Evolutionary conservation across 2,797 vertebrate species (phyloP), one percentile per base, ranked within the genome.

Genomic region (Selene dorsalis): DNA sequence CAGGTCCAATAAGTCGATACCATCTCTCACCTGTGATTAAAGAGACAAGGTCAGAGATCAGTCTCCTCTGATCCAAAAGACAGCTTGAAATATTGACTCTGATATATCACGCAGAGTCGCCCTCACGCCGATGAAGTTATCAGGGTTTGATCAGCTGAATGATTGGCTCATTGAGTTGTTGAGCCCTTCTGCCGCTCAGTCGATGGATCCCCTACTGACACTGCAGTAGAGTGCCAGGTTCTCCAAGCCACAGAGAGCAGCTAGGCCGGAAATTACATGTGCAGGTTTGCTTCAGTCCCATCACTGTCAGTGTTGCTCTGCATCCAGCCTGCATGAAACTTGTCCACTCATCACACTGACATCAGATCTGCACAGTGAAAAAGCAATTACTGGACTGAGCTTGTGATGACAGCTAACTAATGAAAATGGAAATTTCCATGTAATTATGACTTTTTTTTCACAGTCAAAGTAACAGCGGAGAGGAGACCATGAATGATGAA

Each of bases 321-420:
- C 45, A 72, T 28, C 66, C 47, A 38, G 32, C 12, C 64, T 32
- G 58, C 65, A 58, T 12, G 39, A 75, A 84, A 59, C 32, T 24
- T 48, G 41, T 77, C 68, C 73, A 78, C 67, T 82, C 76, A 69
- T 75, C 65, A 57, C 57, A 24, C 63, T 64, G 70, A 74, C 67
- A 57, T 63, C 66, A 63, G 81, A 81, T 78, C 76, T 69, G 65
- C 68, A 43, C 16, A 45, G 38, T 3, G 55, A 70, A 77, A 66
- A 91, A 80, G 65, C 67, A 79, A 85, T 91, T 88, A 90, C 73
- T 74, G 73, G 58, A 22, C 68, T 39, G 16, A 78, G 52, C 24
- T 64, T 66, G 28, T 72, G 69, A 75, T 80, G 88, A 86, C 85
- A 83, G 88, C 76, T 28, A 79, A 88, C 83, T 89, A 89, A 93